A percentile compares a stretch with the other conserved stretches of the same genome.
phyloP scores from a whole-genome alignment of 2,888 invertebrate species.

The Drosophila neonasuta region DNA sequence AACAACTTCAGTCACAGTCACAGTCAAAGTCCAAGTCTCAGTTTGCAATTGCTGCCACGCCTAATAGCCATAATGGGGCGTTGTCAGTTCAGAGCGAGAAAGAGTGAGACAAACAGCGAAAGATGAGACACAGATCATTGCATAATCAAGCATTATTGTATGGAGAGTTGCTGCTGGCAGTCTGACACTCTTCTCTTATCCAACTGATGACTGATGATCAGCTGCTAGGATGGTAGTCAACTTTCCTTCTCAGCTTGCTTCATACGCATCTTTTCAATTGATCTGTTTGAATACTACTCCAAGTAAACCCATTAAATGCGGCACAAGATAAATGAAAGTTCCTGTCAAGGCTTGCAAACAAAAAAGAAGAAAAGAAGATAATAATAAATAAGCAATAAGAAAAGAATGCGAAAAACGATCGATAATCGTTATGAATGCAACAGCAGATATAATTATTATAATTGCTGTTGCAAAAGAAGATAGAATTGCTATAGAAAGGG shows the following conservation, averaged over 20 bases:
- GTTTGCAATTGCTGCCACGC: constrained; percentile 22
- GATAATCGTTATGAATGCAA: constrained; percentile 2
- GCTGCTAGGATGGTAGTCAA: constrained; percentile 46
- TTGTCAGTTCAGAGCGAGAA: constrained; percentile 21
- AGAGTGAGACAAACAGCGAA: constrained; percentile 1
- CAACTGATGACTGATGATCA: constrained; percentile 56
- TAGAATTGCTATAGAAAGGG: background rate
- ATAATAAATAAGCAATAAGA: constrained; percentile 1
- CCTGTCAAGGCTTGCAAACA: constrained; percentile 8
- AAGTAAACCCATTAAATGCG: constrained; percentile 37
- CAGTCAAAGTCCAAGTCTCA: background rate
- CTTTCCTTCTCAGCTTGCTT: constrained; percentile 44
- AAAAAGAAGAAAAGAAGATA: background rate
- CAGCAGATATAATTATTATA: background rate
- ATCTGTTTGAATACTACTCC: constrained; percentile 22
- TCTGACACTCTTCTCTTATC: constrained; percentile 38
- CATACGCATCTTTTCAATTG: constrained; percentile 45
- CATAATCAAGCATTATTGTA: constrained; percentile 55
- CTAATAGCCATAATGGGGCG: constrained; percentile 44
- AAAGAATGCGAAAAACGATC: constrained; percentile 9
- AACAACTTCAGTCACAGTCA: background rate
- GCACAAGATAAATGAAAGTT: constrained; percentile 51
- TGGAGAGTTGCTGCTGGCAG: constrained; percentile 8
- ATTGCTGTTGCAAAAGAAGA: background rate
- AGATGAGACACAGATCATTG: constrained; percentile 54